Base-by-base conservation (phyloP, 2,888 invertebrate genomes). In the Sclerodermus sp. region DNA sequence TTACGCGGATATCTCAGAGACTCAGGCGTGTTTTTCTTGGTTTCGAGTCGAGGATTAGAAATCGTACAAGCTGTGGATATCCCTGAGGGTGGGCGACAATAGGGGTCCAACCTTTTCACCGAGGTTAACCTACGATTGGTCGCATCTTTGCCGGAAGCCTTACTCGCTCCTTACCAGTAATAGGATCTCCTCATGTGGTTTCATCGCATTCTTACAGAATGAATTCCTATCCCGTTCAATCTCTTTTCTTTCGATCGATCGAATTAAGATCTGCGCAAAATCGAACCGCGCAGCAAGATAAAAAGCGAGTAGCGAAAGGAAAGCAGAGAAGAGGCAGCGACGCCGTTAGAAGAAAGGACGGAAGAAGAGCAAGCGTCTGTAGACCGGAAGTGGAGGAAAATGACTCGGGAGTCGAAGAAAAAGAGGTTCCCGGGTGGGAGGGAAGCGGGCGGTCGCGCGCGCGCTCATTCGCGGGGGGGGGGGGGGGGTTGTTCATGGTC, bases 151-250 rank as follows among this genome's bases (percentile, higher is more conserved):
- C 68, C 62, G 59, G 77, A 78, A 78, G 76, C 77, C 77, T 76
- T 74, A 76, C 70, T 60, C 64, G 63, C 70, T 77, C 67, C 77
- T 78, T 78, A 77, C 63, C 66, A 60, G 77, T 78, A 78, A 78
- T 78, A 71, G 77, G 77, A 77, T 78, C 74, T 73, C 34, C n/a
- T 66, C 59, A 66, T 77, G 77, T 73, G 77, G 77, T 78, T 78
- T 78, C 77, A 77, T 71, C 65, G 68, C 71, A 70, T 74, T 76
- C 76, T 76, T 76, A 73, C 70, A 23, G 8, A 23, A 23, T 23
- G 23, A 5, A 5, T 23, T 8, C 23, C 23, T 23, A 23, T 8
- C 8, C 8, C 8, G 23, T 23, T 23, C 23, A n/a, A n/a, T 23
- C 23, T 23, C 8, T 23, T 8, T 8, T 23, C 8, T 23, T 23